Conservation (phyloP, 1,140 invertebrate species). For the Chironomus tepperi region DNA sequence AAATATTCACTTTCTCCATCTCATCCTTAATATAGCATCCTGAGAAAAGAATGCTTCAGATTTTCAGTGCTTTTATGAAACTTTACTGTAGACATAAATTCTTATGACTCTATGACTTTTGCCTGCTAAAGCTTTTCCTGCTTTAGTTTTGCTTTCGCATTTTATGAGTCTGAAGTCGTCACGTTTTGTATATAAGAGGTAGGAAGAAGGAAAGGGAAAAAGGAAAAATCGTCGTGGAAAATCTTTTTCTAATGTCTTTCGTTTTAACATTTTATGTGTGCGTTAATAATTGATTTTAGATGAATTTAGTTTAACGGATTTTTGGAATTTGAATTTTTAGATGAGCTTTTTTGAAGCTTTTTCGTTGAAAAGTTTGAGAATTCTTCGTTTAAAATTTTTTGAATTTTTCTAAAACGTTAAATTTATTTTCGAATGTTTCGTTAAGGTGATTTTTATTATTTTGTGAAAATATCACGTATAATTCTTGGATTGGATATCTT, state of each 20-base stretch:
- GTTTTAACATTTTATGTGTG: not conserved
- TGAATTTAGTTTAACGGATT: not conserved
- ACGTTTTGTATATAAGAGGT: not conserved
- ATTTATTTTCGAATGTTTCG: too few relatives aligned
- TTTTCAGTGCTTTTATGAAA: constrained; percentile 5
- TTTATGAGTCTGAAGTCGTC: constrained; percentile 6
- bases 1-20: not conserved
- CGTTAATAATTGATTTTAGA: not conserved
- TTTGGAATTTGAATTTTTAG: not conserved
- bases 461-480: too few relatives aligned
- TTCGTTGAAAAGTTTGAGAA: not conserved
- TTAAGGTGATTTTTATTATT: too few relatives aligned
- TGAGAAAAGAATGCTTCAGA: not conserved
- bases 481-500: too few relatives aligned
- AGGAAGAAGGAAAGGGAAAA: not conserved
- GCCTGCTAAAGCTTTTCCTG: not conserved
- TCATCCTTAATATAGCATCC: not conserved
- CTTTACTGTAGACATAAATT: not conserved
- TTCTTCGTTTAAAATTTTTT: not conserved
- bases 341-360: not conserved
- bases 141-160: not conserved
- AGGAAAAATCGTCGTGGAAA: not conserved
- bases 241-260: not conserved
- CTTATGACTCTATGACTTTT: constrained; percentile 8
- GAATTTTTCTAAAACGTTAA: too few relatives aligned